Evolutionary conservation across 2,113 vertebrate genomes (phyloP), one percentile per base, ranked within the genome.

Genomic region (Megaptera novaeangliae): DNA sequence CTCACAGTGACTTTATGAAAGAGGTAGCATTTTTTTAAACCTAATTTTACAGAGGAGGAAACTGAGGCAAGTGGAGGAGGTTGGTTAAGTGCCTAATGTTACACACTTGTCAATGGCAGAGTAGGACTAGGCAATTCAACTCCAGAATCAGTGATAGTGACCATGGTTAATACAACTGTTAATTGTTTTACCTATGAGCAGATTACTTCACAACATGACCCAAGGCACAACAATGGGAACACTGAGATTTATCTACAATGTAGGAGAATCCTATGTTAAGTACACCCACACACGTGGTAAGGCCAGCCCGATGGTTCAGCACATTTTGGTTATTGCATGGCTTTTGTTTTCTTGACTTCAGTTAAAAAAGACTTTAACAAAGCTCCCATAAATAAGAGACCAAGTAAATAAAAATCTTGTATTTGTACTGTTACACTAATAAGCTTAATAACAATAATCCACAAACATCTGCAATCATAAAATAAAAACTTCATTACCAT

Each of bases 401-500:
- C 95, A 98, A 98, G 91, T 95, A 98, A 98, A 98, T 95, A 95
- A 94, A 97, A 97, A 98, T 98, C 96, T 98, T 95, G 94, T 98
- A 97, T 98, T 98, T 98, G 97, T 98, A 96, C 95, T 98, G 94
- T 98, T 98, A 97, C 86, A 97, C 97, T 98, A 99, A 98, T 98
- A 98, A 97, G 92, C 96, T 98, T 99, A 99, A 99, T 99, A 98
- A 98, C 93, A 99, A 99, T 98, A 98, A 99, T 99, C 97, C 93
- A 95, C 95, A 96, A 98, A 97, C 98, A 98, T 98, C 98, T 98
- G 97, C 98, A 98, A 98, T 98, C 98, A 98, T 98, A 99, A 99
- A 98, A 98, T 98, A 98, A 98, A 98, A 98, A 98, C 98, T 98
- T 98, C 96, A 98, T 99, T 99, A 99, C 98, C 98, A 98, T 99